These are phyloP conservation scores for Myotis yumanensis DNA, from an alignment of 2,113 vertebrate species.

Conservation along the genomic window DNA sequence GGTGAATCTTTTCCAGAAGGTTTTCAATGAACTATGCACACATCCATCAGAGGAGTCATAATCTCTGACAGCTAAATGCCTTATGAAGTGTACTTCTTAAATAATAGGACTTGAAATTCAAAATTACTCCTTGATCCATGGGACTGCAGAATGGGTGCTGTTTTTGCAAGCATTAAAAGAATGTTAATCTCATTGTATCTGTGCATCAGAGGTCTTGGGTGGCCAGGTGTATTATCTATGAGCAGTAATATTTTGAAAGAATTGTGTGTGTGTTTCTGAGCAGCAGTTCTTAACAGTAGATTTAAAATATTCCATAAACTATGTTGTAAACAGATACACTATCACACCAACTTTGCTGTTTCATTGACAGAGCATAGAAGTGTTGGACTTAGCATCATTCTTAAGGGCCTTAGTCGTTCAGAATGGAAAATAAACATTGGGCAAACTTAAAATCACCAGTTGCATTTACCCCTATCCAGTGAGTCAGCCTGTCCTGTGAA, in stretches of 20 bases:
- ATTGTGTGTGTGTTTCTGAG: neutral
- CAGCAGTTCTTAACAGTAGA: neutral
- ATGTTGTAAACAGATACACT: neutral
- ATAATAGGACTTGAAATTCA: neutral
- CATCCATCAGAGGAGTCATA: neutral
- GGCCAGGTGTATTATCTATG: neutral
- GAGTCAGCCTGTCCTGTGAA: neutral
- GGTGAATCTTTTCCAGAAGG: neutral
- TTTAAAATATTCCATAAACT: neutral
- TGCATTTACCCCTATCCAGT: neutral
- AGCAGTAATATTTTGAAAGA: neutral
- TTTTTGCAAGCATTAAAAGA: neutral
- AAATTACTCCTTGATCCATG: neutral
- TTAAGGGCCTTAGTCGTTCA: neutral
- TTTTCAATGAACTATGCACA: neutral
- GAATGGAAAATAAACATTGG: neutral
- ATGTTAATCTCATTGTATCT: neutral
- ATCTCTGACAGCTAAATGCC: neutral
- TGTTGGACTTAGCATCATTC: neutral
- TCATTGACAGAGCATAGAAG: neutral
- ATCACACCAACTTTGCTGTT: neutral
- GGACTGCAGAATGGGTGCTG: neutral
- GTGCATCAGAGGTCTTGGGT: neutral
- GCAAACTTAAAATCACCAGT: neutral
- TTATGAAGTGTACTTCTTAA: neutral